phyloP scores from a whole-genome alignment of 35 echinoderm and acorn worm species.

The Apostichopus parvimensis region DNA sequence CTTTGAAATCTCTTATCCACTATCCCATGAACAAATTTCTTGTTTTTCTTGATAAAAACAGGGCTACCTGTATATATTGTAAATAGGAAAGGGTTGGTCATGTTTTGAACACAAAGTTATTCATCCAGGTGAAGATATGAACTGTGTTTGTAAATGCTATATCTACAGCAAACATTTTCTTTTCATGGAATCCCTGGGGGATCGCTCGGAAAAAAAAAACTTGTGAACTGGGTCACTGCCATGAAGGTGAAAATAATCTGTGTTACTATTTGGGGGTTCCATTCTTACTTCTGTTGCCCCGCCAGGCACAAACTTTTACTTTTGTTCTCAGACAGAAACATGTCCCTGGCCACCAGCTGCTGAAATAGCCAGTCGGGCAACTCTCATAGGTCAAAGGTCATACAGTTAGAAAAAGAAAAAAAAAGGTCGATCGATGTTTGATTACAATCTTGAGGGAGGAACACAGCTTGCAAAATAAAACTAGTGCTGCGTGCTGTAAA shows the following conservation, averaged over 20 bases:
- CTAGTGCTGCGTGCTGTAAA: no score
- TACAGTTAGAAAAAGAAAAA: neutral
- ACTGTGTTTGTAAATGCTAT: no score
- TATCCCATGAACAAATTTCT: no score
- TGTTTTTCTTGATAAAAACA: no score
- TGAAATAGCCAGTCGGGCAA: neutral
- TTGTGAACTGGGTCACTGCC: neutral
- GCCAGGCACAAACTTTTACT: neutral
- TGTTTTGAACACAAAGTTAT: no score
- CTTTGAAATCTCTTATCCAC: no score
- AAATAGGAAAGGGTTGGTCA: no score
- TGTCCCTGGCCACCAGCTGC: neutral
- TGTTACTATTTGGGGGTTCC: neutral
- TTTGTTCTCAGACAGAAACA: neutral
- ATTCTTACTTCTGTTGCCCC: neutral
- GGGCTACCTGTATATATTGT: no score
- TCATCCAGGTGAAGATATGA: no score
- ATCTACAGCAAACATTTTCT: no score
- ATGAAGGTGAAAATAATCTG: neutral
- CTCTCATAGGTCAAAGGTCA: neutral
- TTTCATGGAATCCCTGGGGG: no score
- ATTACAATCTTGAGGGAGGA: neutral
- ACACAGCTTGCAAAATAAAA: neutral
- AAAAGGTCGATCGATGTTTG: neutral
- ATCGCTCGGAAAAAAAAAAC: no score